phyloP scores from a whole-genome alignment of 1,140 invertebrate genomes.

The Anastrepha ludens region DNA sequence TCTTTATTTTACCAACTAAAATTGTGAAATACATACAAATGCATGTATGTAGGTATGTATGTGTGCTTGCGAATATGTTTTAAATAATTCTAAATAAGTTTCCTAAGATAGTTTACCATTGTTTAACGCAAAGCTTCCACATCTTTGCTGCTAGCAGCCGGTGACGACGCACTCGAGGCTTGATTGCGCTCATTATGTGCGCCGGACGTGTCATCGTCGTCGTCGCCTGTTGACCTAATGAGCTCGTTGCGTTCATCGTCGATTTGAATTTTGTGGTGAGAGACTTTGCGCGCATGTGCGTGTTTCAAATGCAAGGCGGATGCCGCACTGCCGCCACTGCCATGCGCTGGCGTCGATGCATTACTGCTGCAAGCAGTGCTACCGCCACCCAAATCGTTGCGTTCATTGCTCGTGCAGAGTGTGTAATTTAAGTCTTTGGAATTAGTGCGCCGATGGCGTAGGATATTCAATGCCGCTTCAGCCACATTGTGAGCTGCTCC shows the following conservation, averaged over 20 bases:
- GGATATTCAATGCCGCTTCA: slow-evolving; percentile 72
- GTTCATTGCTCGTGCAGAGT: slow-evolving; percentile 59
- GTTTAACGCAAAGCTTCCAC: slow-evolving; percentile 14
- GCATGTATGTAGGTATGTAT: background rate
- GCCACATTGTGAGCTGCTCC: slow-evolving; percentile 15
- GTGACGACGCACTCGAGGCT: background rate
- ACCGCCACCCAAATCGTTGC: slow-evolving; percentile 41
- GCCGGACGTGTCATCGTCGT: slow-evolving; percentile 57
- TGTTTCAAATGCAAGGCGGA: background rate
- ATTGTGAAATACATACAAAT: too few relatives aligned
- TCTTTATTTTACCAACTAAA: too few relatives aligned
- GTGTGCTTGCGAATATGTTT: background rate
- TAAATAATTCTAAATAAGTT: background rate
- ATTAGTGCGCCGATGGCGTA: slow-evolving; percentile 77
- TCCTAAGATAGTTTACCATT: background rate
- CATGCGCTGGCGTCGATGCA: slow-evolving; percentile 31
- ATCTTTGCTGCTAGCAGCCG: background rate
- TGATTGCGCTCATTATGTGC: background rate
- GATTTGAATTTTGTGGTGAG: slow-evolving; percentile 72
- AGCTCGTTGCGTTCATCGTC: slow-evolving; percentile 71
- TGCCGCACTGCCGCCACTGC: background rate
- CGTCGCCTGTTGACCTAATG: slow-evolving; percentile 63
- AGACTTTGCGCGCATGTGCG: slow-evolving; percentile 61
- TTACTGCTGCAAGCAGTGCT: background rate
- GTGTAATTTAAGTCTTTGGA: slow-evolving; percentile 75